Evolutionary conservation across 2,113 vertebrate genomes (phyloP).

Genomic region (Corapipo altera): DNA sequence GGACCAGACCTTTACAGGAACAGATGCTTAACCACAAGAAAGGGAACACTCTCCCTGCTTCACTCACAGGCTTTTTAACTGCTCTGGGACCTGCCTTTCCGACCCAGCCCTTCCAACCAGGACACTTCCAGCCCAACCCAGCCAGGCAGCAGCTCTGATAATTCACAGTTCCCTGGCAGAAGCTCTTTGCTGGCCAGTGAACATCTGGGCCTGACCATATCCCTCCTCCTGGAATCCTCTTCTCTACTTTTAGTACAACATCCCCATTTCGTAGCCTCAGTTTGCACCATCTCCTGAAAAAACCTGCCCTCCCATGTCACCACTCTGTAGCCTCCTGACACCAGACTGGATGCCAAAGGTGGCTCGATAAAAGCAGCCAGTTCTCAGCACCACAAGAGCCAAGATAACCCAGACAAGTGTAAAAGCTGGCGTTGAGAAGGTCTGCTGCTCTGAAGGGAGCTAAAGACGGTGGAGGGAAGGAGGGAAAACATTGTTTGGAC

Average conservation of each 20-base stretch:
- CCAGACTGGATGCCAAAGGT: background rate
- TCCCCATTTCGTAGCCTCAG: background rate
- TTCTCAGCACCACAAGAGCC: background rate
- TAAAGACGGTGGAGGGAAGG: background rate
- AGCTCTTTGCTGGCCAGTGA: background rate
- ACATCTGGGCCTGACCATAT: background rate
- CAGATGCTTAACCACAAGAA: background rate
- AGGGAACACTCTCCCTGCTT: background rate
- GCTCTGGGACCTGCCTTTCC: background rate
- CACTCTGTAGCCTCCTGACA: fast-evolving
- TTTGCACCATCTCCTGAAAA: background rate
- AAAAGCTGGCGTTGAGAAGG: background rate
- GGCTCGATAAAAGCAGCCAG: background rate
- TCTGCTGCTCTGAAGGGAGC: background rate
- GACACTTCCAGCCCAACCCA: background rate
- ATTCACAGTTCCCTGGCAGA: slow-evolving; percentile 30
- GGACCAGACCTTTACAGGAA: background rate
- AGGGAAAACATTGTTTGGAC: background rate
- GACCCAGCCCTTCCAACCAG: background rate
- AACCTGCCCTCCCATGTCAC: background rate
- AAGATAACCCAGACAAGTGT: background rate
- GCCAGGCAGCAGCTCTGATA: background rate
- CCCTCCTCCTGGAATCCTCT: background rate
- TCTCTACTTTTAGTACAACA: background rate
- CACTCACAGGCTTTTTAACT: background rate